These are phyloP conservation scores for Oryzias dopingdopingensis DNA, from an alignment of 2,797 vertebrate genomes.

Conservation along the genomic window DNA sequence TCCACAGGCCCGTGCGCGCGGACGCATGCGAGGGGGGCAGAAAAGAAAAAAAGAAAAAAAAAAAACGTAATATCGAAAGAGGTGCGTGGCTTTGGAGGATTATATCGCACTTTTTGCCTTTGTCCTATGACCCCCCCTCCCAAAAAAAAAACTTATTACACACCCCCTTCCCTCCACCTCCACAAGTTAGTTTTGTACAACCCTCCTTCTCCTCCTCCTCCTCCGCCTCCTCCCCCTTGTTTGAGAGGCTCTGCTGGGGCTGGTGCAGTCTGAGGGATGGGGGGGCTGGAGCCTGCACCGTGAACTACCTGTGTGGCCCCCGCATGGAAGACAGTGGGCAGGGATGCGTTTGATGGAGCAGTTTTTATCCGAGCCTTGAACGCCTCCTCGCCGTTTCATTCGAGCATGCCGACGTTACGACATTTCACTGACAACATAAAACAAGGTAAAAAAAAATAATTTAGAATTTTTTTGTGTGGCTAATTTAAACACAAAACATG, in stretches of 20 bases:
- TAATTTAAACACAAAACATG: background rate
- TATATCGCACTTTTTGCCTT: constrained; percentile 65
- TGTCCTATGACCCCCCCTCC: constrained; percentile 59
- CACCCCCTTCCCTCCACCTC: background rate
- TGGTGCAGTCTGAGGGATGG: constrained; percentile 78
- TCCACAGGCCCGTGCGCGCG: constrained; percentile 64
- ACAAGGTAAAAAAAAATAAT: constrained; percentile 59
- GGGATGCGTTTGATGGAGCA: constrained; percentile 73
- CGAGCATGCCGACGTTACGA: constrained; percentile 63
- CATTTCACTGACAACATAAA: constrained; percentile 55
- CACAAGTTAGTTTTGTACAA: constrained; percentile 25
- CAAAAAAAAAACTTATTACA: too few relatives aligned
- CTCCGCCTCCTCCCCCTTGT: constrained; percentile 35
- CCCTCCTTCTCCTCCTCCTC: constrained; percentile 40
- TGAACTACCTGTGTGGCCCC: constrained; percentile 95
- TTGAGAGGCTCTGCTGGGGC: constrained; percentile 52
- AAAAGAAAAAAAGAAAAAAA: constrained; percentile 29
- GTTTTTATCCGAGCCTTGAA: constrained; percentile 30
- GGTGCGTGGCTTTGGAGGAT: constrained; percentile 64
- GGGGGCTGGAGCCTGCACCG: constrained; percentile 71
- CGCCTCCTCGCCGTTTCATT: constrained; percentile 48
- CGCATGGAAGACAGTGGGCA: constrained; percentile 70
- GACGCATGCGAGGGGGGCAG: constrained; percentile 53
- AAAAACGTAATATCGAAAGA: constrained; percentile 56
- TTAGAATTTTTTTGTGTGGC: constrained; percentile 8